Evolutionary conservation across 2,888 invertebrate species (phyloP), one percentile per base, ranked within the genome.

Genomic region (Euproctis similis): DNA sequence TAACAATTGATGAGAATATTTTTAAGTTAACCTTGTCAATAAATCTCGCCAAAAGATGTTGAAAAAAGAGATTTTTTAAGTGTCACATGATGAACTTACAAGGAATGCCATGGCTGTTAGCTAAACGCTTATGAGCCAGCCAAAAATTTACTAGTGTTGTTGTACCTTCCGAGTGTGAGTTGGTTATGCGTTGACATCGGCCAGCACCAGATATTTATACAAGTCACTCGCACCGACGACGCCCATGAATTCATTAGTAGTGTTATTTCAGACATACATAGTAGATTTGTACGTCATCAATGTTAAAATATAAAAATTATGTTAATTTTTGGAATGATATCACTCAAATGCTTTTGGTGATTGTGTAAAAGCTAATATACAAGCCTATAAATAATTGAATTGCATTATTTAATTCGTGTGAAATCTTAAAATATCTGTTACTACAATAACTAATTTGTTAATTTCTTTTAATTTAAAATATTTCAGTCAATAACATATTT

Each of bases 61-160:
- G 6, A 14, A 14, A 14, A 3, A 20, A 22, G 11, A 18, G 6
- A 19, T 28, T 11, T 17, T 23, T 35, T 11, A 25, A 19, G 14
- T 43, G 29, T 43, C 31, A 37, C 45, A 23, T 36, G 28, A 44
- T 50, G 16, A 51, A 84, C 84, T 84, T 76, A 84, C 84, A 72
- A 77, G 58, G 66, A 76, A 81, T 59, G 77, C 76, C 82, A 84
- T 84, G 82, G 82, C 84, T 82, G 51, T 66, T 80, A 84, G 84
- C 84, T 84, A 84, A 80, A 50, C 84, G 84, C 82, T 68, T 59
- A 48, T 36, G 63, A 80, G 78, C 82, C 82, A 71, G 66, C 66
- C 55, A 42, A 64, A 53, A 50, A 64, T 59, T 53, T 51, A 59
- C 18, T 49, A 34, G 76, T 21, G 21, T 68, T 80, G 82, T 74